phyloP scores from a whole-genome alignment of 1,140 invertebrate genomes.

The Drosophila teissieri region DNA sequence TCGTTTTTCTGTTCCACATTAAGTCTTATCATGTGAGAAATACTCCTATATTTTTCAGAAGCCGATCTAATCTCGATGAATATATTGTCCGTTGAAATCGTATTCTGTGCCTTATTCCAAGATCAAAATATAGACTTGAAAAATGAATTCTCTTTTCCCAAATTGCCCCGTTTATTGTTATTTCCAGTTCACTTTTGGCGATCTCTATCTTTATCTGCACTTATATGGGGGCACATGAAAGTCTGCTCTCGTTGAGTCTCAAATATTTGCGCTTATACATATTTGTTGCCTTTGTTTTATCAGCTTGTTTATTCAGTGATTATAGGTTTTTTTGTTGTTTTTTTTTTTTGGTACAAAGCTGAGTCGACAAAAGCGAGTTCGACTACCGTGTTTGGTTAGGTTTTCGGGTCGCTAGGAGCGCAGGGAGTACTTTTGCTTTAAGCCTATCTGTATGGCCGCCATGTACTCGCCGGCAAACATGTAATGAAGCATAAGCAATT shows the following conservation, averaged over 20 bases:
- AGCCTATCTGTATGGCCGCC: conserved; percentile 50
- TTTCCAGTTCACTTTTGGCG: conserved; percentile 37
- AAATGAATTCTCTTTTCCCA: conserved; percentile 6
- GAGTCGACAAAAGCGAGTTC: conserved; percentile 39
- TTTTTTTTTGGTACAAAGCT: conserved; percentile 18
- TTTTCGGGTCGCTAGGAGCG: conserved; percentile 28
- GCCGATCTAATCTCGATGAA: neutral
- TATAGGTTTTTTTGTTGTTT: conserved; percentile 39
- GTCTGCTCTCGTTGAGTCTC: conserved; percentile 37
- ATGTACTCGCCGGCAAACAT: conserved; percentile 63
- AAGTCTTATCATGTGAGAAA: neutral
- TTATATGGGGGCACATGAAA: conserved; percentile 25
- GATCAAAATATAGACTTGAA: conserved; percentile 12
- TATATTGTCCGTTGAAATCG: neutral
- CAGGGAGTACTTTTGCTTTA: conserved; percentile 15
- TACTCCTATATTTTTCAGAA: neutral
- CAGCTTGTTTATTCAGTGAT: conserved; percentile 76
- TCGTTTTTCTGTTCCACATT: too few relatives aligned
- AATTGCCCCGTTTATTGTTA: conserved; percentile 27
- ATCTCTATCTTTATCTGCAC: conserved; percentile 68
- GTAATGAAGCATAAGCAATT: conserved; percentile 83
- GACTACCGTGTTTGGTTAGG: conserved; percentile 48
- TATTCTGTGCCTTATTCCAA: neutral
- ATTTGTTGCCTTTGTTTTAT: conserved; percentile 79
- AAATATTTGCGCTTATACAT: conserved; percentile 79